Conservation (phyloP, 1,140 invertebrate genomes). For the Belonocnema kinseyi region DNA sequence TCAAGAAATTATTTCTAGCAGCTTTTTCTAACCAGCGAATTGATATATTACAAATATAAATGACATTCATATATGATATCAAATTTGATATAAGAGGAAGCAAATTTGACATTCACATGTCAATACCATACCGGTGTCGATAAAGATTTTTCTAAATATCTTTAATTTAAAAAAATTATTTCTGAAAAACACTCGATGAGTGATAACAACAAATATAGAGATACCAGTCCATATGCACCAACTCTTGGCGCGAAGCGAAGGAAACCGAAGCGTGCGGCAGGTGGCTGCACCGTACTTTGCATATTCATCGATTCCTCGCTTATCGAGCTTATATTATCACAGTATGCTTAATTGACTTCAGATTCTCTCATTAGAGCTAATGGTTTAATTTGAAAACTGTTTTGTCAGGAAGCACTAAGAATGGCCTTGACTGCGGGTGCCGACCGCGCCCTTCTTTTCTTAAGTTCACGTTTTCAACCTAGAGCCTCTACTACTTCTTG, state of each 20-base stretch:
- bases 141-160: background rate
- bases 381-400: constrained; percentile 35
- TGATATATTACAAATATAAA: too few relatives aligned
- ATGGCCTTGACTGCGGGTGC: background rate
- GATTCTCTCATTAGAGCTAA: constrained; percentile 37
- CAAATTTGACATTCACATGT: too few relatives aligned
- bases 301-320: constrained; percentile 46
- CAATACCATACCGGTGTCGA: too few relatives aligned
- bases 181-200: background rate
- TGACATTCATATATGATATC: too few relatives aligned
- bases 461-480: constrained; percentile 4
- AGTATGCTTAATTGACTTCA: constrained; percentile 37
- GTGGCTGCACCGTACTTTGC: constrained; percentile 43
- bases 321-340: constrained; percentile 38
- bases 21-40: too few relatives aligned
- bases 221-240: background rate
- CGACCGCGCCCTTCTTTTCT: constrained; percentile 17
- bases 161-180: background rate
- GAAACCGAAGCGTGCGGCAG: constrained; percentile 46
- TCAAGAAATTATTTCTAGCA: too few relatives aligned
- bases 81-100: too few relatives aligned
- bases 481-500: background rate
- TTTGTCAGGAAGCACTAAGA: background rate
- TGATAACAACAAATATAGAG: constrained; percentile 11
- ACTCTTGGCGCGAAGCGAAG: constrained; percentile 38